Evolutionary conservation across 2,797 vertebrate species (phyloP), one percentile per base, ranked within the genome.

Genomic region (Molossus alvarezi): DNA sequence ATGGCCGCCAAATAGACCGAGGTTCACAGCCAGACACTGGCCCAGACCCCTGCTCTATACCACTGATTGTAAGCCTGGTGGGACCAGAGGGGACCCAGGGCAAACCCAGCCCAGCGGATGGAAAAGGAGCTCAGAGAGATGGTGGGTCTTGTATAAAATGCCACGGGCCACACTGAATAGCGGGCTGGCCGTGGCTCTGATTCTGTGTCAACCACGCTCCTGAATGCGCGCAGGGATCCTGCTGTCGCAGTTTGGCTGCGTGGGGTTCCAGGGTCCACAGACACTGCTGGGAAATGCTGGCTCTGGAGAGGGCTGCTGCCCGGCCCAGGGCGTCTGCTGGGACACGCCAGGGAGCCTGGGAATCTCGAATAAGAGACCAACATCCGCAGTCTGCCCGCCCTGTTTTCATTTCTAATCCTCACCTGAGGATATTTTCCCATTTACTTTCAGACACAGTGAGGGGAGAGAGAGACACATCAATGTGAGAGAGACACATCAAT

Each of bases 131-230:
- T 3, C 8, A 29, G 67, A 21, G 27, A 37, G 10, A n/a, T n/a
- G 11, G 3, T 20, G 18, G 2, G 6, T 11, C 55, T n/a, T 21
- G 21, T 23, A 1, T 51, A 3, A 8, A 11, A n/a, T 1, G 23
- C 33, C 14, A 0, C 3, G 6, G 33, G 75, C 21, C 80, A 29
- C 3, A 0, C n/a, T 20, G 72, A 25, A 17, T 12, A 9, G 45
- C 12, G 0, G 41, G 64, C 64, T 27, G 23, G 15, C 41, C 11
- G 18, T 48, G 33, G n/a, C 37, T 84, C 21, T 25, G 73, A 14
- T 48, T 75, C 72, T 33, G 10, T 29, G 0, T 8, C 1, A 29
- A 67, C n/a, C 71, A 51, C 71, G 10, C 9, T 13, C 0, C 48
- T n/a, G 23, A 18, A 18, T 12, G 29, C 5, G 15, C n/a, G 33